Evolutionary conservation across 2,888 invertebrate genomes (phyloP).

Genomic region (Erynnis tages): DNA sequence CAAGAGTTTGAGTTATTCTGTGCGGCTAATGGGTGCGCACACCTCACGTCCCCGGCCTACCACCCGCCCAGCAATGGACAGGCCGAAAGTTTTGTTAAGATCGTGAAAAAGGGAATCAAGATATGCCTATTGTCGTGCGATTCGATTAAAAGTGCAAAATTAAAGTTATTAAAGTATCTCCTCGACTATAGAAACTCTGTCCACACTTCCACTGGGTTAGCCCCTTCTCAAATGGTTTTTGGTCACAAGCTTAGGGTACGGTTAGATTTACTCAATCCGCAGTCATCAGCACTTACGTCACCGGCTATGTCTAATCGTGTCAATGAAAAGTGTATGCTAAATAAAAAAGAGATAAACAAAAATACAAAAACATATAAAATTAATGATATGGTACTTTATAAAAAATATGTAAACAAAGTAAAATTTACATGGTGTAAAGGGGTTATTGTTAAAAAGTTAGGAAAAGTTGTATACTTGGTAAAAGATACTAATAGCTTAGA

Average conservation of each 20-base stretch:
- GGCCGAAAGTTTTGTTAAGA: constrained; percentile 37
- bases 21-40: not conserved
- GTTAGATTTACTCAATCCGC: constrained; percentile 30
- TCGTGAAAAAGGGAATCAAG: constrained; percentile 39
- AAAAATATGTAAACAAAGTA: not conserved
- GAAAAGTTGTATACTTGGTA: constrained; percentile 1
- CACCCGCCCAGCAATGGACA: constrained; percentile 37
- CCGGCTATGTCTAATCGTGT: not conserved
- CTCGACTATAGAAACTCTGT: constrained; percentile 35
- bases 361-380: not conserved
- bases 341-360: not conserved
- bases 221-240: constrained; percentile 32
- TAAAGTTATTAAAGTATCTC: constrained; percentile 33
- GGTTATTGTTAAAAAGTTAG: no score
- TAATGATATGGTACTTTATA: no score
- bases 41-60: not conserved
- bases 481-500: not conserved
- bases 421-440: not conserved
- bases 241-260: constrained; percentile 26
- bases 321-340: not conserved
- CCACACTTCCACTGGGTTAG: constrained; percentile 29
- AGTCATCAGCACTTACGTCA: not conserved
- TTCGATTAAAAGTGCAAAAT: constrained; percentile 6
- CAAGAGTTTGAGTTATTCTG: constrained; percentile 1
- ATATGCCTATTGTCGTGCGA: constrained; percentile 29